These are phyloP conservation scores for Pristis pectinata DNA, from an alignment of 2,797 vertebrate species.

Conservation along the genomic window DNA sequence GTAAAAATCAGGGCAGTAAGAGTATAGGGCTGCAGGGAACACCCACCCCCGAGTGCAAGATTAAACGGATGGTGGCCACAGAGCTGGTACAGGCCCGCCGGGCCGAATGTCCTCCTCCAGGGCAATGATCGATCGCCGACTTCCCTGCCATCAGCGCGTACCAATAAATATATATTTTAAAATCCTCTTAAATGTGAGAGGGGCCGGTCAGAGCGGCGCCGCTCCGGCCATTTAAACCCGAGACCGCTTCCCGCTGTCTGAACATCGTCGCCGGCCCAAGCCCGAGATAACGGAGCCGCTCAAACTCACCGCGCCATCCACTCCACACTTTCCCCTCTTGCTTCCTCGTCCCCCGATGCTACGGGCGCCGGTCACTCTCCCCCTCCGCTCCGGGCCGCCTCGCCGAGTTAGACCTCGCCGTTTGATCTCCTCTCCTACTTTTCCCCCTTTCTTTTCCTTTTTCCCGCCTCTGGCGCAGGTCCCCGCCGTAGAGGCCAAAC, in stretches of 20 bases:
- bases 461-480: constrained; percentile 2
- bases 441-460: not conserved
- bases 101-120: not conserved
- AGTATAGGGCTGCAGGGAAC: not conserved
- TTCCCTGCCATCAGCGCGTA: too few relatives aligned
- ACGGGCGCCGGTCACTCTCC: not conserved
- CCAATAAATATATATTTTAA: too few relatives aligned
- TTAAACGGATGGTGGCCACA: not conserved
- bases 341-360: too few relatives aligned
- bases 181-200: too few relatives aligned
- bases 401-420: too few relatives aligned
- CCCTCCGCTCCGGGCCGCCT: not conserved
- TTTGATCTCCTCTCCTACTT: not conserved
- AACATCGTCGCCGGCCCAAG: not conserved
- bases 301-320: not conserved
- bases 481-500: not conserved
- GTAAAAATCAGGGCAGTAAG: too few relatives aligned
- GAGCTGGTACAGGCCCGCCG: not conserved
- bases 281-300: not conserved
- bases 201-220: not conserved
- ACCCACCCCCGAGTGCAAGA: too few relatives aligned
- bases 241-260: not conserved
- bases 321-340: not conserved
- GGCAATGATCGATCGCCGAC: too few relatives aligned
- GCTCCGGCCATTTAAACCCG: not conserved